Evolutionary conservation across 2,888 invertebrate species (phyloP).

Genomic region (Troides helena): DNA sequence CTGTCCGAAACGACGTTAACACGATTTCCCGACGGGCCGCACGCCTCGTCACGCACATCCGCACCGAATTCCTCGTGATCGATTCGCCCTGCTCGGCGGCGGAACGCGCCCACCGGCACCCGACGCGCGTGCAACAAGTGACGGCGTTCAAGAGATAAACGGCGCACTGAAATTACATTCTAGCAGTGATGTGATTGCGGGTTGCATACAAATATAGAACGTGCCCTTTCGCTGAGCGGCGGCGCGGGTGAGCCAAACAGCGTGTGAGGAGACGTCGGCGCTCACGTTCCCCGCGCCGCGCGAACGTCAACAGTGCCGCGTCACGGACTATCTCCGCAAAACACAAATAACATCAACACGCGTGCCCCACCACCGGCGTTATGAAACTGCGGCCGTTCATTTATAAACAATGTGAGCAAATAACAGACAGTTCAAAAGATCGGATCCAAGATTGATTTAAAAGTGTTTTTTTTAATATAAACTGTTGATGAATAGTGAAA

Average conservation of each 20-base stretch:
- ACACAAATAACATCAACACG: slow-evolving; percentile 63
- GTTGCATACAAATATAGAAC: slow-evolving; percentile 73
- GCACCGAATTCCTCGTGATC: slow-evolving; percentile 57
- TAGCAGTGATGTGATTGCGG: slow-evolving; percentile 68
- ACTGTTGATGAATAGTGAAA: slow-evolving; percentile 38
- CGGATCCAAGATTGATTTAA: slow-evolving; percentile 27
- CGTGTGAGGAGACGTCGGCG: slow-evolving; percentile 64
- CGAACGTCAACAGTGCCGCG: slow-evolving; percentile 73
- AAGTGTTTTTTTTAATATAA: slow-evolving; percentile 41
- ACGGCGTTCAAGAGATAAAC: slow-evolving; percentile 58
- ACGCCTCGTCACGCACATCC: slow-evolving; percentile 65
- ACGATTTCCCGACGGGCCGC: slow-evolving; percentile 62
- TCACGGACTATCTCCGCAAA: slow-evolving; percentile 57
- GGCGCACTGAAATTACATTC: slow-evolving; percentile 54
- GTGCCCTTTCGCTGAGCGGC: slow-evolving; percentile 71
- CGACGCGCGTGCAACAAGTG: slow-evolving; percentile 77
- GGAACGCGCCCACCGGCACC: slow-evolving; percentile 48
- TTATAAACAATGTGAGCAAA: slow-evolving; percentile 36
- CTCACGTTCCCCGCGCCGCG: slow-evolving; percentile 74
- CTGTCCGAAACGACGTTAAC: slow-evolving; percentile 69
- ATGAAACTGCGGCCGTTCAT: slow-evolving; percentile 35
- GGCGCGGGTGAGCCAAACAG: slow-evolving; percentile 73
- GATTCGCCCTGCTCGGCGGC: slow-evolving; percentile 56
- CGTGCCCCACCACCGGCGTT: slow-evolving; percentile 41
- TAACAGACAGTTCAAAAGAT: slow-evolving; percentile 38